A percentile compares a stretch with the other conserved stretches of the same genome.
These are phyloP conservation scores for Eutrigla gurnardus DNA, from an alignment of 2,797 vertebrate species.

Conservation along the genomic window DNA sequence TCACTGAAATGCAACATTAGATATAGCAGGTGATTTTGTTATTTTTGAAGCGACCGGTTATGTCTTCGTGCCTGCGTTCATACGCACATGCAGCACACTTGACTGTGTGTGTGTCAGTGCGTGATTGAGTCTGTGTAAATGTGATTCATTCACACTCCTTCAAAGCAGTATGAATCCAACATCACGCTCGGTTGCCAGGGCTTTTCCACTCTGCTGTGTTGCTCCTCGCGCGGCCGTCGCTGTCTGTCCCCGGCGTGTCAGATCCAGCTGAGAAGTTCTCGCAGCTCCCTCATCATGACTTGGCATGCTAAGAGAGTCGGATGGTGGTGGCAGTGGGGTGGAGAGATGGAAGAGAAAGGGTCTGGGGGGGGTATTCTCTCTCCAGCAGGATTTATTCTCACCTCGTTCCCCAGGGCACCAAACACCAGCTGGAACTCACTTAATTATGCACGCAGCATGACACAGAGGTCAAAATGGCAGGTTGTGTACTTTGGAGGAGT, in stretches of 20 bases:
- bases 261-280: constrained; percentile 57
- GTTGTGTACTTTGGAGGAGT: constrained; percentile 54
- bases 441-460: constrained; percentile 72
- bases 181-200: constrained; percentile 41
- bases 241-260: constrained; percentile 45
- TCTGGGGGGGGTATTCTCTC: constrained; percentile 20
- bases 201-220: constrained; percentile 62
- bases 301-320: constrained; percentile 54
- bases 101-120: constrained; percentile 28
- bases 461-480: constrained; percentile 66
- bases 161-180: constrained; percentile 32
- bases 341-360: constrained; percentile 10
- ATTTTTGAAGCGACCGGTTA: constrained; percentile 8
- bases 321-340: constrained; percentile 15
- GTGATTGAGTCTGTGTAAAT: constrained; percentile 36
- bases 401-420: constrained; percentile 65
- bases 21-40: constrained; percentile 33
- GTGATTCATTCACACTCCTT: constrained; percentile 63
- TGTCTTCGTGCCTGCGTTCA: constrained; percentile 13
- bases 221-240: constrained; percentile 31
- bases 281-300: constrained; percentile 60
- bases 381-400: constrained; percentile 72
- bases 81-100: constrained; percentile 7
- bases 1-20: constrained; percentile 41
- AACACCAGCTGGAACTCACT: constrained; percentile 78